Base-by-base conservation (phyloP, 1,140 invertebrate species). In the Cydia splendana region DNA sequence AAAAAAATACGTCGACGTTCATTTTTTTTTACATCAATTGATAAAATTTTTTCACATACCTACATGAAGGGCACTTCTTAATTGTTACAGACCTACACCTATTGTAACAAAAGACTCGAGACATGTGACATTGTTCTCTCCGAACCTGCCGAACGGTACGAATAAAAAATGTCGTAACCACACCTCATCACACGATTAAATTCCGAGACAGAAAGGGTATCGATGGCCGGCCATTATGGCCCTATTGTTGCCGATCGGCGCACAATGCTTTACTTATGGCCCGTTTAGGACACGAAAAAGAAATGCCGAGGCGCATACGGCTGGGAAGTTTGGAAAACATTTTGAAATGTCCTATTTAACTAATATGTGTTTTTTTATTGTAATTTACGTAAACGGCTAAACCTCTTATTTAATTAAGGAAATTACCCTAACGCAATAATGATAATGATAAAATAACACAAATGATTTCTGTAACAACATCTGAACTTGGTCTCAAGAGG, bases 121-220 rank as follows among this genome's bases (percentile, higher is more conserved):
- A 62, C 57, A 62, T 62, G 57, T 62, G 57, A 62, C 20, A 62
- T 62, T 62, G 57, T 62, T 62, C 57, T 62, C 57, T n/a, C 51
- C 13, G 15, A n/a, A 15, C 10, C 48, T 51, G 57, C 18, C 57
- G 18, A 62, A 24, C 79, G 65, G 75, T 79, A 74, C 73, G 69
- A 81, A 81, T 77, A 88, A 88, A 85, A 86, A 84, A 87, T 88
- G 84, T 89, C 88, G 87, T 91, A 89, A 91, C 88, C 89, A 84
- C 87, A 91, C 88, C 91, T 93, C 90, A 91, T 93, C 90, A 91
- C 87, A 91, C 90, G 91, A 90, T 91, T 91, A 93, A 91, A 92
- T 85, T 85, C 86, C 80, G 75, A 69, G 87, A 88, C 89, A 90
- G 89, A 91, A 93, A 90, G 88, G 87, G 88, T 91, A 93, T 91